phyloP scores from a whole-genome alignment of 2,888 invertebrate species.

The Hecatera dysodea region DNA sequence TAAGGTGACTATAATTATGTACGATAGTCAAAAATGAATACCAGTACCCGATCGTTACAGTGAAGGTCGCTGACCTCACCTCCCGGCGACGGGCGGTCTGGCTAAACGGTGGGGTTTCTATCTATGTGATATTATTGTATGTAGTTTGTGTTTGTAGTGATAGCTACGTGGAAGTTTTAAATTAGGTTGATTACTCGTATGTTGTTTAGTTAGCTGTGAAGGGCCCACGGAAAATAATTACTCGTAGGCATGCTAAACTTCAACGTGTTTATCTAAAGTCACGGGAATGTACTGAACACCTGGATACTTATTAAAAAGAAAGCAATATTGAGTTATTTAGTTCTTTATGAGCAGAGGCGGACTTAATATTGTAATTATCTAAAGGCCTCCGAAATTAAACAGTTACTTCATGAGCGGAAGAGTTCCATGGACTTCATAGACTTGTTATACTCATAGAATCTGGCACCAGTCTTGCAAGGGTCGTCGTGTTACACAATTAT shows the following conservation, averaged over 20 bases:
- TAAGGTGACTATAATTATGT: slow-evolving; percentile 17
- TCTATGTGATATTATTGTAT: slow-evolving; percentile 14
- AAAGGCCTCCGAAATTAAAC: no score
- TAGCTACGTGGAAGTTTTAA: not conserved
- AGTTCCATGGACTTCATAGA: no score
- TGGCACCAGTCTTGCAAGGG: not conserved
- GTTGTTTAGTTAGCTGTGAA: not conserved
- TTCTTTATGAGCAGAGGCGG: not conserved
- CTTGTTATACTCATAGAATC: not conserved
- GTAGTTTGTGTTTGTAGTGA: not conserved
- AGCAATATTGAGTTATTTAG: no score
- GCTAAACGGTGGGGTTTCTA: slow-evolving; percentile 26
- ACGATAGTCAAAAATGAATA: slow-evolving; percentile 39
- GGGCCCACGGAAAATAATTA: no score
- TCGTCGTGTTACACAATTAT: not conserved
- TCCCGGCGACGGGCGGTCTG: slow-evolving; percentile 70
- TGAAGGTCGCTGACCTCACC: slow-evolving; percentile 56
- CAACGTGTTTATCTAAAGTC: not conserved
- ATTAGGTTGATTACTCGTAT: slow-evolving; percentile 9
- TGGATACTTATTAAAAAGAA: no score
- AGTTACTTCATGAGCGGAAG: not conserved
- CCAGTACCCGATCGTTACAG: slow-evolving; percentile 41
- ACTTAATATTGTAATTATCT: not conserved
- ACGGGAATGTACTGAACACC: not conserved
- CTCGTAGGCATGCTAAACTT: no score